Percentiles rank a stretch among this genome's conserved stretches.
Evolutionary conservation across 2,113 vertebrate species (phyloP).

Genomic region (Martes martes): DNA sequence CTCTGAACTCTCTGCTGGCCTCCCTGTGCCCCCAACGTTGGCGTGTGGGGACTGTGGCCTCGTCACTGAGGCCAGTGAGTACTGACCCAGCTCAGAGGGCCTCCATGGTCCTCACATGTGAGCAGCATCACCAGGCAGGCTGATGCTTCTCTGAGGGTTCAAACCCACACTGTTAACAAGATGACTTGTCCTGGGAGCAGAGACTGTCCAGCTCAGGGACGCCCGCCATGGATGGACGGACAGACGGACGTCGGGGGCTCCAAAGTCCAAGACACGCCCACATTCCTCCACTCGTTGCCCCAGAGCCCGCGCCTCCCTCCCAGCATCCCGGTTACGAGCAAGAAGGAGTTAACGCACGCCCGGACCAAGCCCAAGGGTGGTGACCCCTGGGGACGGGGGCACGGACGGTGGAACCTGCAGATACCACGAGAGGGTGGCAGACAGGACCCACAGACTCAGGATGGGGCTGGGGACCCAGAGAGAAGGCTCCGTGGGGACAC

Average conservation of each 20-base stretch:
- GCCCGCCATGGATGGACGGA: too few species aligned
- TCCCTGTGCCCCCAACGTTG: not conserved
- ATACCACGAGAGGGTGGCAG: not conserved
- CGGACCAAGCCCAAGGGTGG: too few species aligned
- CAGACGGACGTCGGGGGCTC: not conserved
- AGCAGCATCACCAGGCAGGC: not conserved
- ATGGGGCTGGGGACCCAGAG: not conserved
- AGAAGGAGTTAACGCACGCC: not conserved
- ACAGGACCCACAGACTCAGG: fast-evolving
- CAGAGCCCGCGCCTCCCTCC: not conserved
- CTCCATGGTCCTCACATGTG: fast-evolving
- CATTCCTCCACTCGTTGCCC: not conserved
- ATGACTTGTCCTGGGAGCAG: not conserved
- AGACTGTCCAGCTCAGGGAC: not conserved
- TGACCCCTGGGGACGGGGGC: not conserved
- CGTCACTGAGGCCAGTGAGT: fast-evolving
- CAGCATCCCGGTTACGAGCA: fast-evolving
- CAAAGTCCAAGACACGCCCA: not conserved
- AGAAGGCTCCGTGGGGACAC: not conserved
- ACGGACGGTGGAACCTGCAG: not conserved
- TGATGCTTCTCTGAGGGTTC: not conserved
- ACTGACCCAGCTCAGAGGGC: not conserved
- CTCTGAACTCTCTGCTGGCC: not conserved
- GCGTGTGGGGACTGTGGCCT: not conserved
- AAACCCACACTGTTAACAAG: not conserved